Percentiles rank a stretch among this genome's conserved stretches.
phyloP scores from a whole-genome alignment of 2,797 vertebrate genomes.

The Peromyscus eremicus region DNA sequence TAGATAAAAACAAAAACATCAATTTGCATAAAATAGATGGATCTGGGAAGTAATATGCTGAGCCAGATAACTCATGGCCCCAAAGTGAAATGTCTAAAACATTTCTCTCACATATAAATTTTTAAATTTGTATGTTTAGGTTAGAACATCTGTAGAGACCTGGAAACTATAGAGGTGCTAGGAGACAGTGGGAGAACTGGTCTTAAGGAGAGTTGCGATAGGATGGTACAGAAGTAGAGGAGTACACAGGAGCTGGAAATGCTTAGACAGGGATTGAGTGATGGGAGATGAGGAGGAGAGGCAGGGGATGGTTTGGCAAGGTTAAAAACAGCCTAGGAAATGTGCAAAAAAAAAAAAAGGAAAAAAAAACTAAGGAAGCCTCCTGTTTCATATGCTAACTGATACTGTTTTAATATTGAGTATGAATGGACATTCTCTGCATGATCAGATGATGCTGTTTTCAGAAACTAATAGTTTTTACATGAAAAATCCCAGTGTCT shows the following conservation, averaged over 20 bases:
- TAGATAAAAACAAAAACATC: neutral
- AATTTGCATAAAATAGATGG: neutral
- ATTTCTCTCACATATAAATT: too few relatives aligned
- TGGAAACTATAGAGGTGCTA: neutral
- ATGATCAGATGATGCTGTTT: neutral
- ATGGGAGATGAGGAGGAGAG: neutral
- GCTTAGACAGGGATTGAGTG: too few relatives aligned
- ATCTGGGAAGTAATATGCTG: neutral
- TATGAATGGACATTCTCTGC: neutral
- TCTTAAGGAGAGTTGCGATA: neutral
- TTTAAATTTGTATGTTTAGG: too few relatives aligned
- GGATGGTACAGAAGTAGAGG: accelerated
- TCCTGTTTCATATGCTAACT: neutral
- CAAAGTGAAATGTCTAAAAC: neutral
- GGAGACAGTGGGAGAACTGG: too few relatives aligned
- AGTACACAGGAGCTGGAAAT: too few relatives aligned
- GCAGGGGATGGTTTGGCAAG: neutral
- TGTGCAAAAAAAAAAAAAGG: neutral
- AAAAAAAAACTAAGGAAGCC: neutral
- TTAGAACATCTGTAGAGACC: neutral
- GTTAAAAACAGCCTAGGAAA: neutral
- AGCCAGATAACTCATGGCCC: neutral
- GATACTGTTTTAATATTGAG: neutral
- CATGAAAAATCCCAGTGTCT: neutral
- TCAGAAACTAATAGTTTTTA: neutral